A percentile compares a stretch with the other conserved stretches of the same genome.
These are phyloP conservation scores for Otis tarda DNA, from an alignment of 2,113 vertebrate species.

Conservation along the genomic window DNA sequence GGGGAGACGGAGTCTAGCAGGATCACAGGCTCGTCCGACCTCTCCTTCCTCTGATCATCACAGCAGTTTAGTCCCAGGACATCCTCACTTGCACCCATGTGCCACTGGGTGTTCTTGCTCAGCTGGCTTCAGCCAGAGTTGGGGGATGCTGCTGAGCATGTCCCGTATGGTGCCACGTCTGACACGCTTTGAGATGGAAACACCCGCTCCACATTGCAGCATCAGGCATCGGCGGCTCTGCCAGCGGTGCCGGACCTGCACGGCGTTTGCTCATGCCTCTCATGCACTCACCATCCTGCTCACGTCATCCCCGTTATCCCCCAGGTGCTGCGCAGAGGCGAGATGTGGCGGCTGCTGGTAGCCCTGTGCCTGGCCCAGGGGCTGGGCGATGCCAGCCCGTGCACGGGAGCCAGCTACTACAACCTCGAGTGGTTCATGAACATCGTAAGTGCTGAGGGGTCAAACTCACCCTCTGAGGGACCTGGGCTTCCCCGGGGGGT, in stretches of 20 bases:
- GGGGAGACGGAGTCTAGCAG: background rate
- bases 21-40: rapidly evolving
- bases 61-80: background rate
- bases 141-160: background rate
- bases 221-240: background rate
- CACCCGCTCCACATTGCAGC: no score
- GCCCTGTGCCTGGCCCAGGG: background rate
- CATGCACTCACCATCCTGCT: background rate
- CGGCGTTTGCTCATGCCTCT: rapidly evolving
- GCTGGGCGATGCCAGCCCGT: background rate
- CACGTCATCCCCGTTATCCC: rapidly evolving
- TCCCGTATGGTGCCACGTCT: background rate
- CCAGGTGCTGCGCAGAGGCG: rapidly evolving
- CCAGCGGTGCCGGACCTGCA: background rate
- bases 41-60: background rate
- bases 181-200: background rate
- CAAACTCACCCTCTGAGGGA: rapidly evolving
- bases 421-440: background rate
- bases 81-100: background rate
- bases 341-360: conserved; percentile 17
- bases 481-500: rapidly evolving
- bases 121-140: background rate
- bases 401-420: rapidly evolving
- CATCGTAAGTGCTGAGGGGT: background rate
- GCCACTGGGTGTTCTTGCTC: background rate